Percentiles rank a stretch among this genome's conserved stretches.
These are phyloP conservation scores for Pheosia tremula DNA, from an alignment of 2,888 invertebrate genomes.

Conservation along the genomic window DNA sequence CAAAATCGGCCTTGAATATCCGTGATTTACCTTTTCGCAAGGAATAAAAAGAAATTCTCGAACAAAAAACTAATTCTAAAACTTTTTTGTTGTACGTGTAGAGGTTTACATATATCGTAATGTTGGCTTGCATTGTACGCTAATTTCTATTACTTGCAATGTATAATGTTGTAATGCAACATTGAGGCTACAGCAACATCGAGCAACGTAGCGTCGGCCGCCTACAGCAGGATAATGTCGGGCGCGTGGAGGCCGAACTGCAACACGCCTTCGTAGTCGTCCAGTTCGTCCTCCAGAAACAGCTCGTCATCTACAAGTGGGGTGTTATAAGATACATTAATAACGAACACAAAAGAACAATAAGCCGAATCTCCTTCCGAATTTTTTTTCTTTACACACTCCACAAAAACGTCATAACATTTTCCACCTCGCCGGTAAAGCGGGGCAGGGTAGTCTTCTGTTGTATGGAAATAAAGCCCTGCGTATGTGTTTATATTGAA, in stretches of 20 bases:
- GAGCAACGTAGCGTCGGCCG: constrained; percentile 3
- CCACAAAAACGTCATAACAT: too few species aligned
- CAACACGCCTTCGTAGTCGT: constrained; percentile 56
- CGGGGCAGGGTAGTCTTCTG: too few species aligned
- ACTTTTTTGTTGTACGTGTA: constrained; percentile 29
- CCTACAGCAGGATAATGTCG: constrained; percentile 57
- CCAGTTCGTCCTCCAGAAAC: constrained; percentile 60
- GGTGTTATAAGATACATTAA: not conserved
- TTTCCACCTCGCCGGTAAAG: too few species aligned
- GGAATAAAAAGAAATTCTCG: constrained; percentile 36
- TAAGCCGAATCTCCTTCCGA: too few species aligned
- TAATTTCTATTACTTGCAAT: constrained; percentile 18
- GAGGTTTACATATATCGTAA: constrained; percentile 11
- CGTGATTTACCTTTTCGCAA: constrained; percentile 37
- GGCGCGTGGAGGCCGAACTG: constrained; percentile 53
- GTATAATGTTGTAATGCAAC: constrained; percentile 19
- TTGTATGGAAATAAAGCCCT: too few species aligned
- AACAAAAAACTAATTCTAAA: constrained; percentile 48
- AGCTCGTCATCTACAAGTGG: constrained; percentile 57
- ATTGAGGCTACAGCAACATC: constrained; percentile 20
- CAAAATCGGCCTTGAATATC: constrained; percentile 30
- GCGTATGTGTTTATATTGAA: too few species aligned
- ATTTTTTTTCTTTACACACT: too few species aligned
- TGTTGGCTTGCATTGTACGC: constrained; percentile 24
- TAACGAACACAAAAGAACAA: not conserved